These are phyloP conservation scores for Aspiorhynchus laticeps DNA, from an alignment of 2,113 vertebrate genomes.

Conservation along the genomic window DNA sequence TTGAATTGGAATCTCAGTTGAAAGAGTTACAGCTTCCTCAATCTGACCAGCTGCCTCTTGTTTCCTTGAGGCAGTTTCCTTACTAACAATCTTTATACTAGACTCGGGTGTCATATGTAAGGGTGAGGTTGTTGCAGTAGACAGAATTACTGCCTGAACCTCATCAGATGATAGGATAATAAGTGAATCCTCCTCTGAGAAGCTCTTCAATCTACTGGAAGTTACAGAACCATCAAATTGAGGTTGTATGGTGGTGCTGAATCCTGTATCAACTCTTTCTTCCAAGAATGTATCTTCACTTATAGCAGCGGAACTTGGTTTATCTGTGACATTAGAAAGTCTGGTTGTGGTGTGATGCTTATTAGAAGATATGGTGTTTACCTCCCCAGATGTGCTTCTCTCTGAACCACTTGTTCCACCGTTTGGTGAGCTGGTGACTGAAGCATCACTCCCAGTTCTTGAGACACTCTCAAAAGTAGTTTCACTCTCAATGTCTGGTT, in stretches of 20 bases:
- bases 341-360: not conserved
- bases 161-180: slow-evolving; percentile 54
- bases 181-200: slow-evolving; percentile 36
- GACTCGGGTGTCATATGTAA: slow-evolving; percentile 3
- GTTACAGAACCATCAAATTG: slow-evolving; percentile 40
- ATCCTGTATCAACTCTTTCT: not conserved
- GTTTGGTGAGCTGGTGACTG: slow-evolving; percentile 47
- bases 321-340: not conserved
- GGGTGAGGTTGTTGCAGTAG: slow-evolving; percentile 56
- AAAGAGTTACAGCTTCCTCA: slow-evolving; percentile 42
- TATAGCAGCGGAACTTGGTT: not conserved
- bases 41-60: slow-evolving; percentile 36
- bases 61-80: slow-evolving; percentile 44
- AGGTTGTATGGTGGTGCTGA: not conserved
- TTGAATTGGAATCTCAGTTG: slow-evolving; percentile 39
- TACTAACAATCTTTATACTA: slow-evolving; percentile 39
- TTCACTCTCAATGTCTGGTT: not conserved
- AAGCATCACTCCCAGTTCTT: slow-evolving; percentile 33
- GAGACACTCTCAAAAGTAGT: not conserved
- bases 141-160: slow-evolving; percentile 64
- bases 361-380: not conserved
- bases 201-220: slow-evolving; percentile 42
- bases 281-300: not conserved
- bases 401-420: not conserved
- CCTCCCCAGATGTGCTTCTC: slow-evolving; percentile 51